Evolutionary conservation across 2,113 vertebrate genomes (phyloP), one percentile per base, ranked within the genome.

Genomic region (Salvelinus fontinalis): DNA sequence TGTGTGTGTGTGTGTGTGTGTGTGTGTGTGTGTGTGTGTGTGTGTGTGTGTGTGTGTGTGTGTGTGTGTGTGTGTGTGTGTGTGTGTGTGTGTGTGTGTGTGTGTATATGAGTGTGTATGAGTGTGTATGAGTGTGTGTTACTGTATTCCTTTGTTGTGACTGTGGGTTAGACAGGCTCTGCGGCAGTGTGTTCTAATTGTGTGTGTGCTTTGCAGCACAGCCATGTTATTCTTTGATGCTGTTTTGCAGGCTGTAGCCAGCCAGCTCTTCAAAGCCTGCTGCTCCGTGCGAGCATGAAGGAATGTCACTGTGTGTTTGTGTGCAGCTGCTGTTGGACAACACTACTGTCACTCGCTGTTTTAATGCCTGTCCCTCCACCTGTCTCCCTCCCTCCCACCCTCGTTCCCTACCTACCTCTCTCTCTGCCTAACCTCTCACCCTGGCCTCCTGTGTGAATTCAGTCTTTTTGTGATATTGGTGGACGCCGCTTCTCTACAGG

Each of bases 201-300:
- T 87, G 85, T 83, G 81, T 91, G 85, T 91, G 85, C 90, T 89
- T 87, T 91, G 89, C 88, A 83, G 83, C 83, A 76, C 85, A 83
- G 89, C 87, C 86, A 86, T 86, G 83, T 89, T 90, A 90, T 84
- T 78, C 90, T 93, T 92, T 92, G 90, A 93, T 93, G 88, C 87
- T 80, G 82, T 91, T 91, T 92, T 83, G 90, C 88, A 90, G 87
- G 89, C 90, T 85, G 86, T 84, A 89, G 89, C 80, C 66, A 44
- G 7, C 60, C 86, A 83, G 74, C 80, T 79, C 89, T 91, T 93
- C 89, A 92, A 93, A 93, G 91, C 88, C 76, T 22, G 79, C 66
- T 78, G 20, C 83, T 83, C 85, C 88, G 84, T 88, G 76, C 75
- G 89, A 91, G 86, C 89, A 89, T 87, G 87, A 91, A 89, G 86